Percentiles rank a stretch among this genome's conserved stretches.
These are phyloP conservation scores for Metacarcinus magister DNA, from an alignment of 2,888 invertebrate genomes.

Conservation along the genomic window DNA sequence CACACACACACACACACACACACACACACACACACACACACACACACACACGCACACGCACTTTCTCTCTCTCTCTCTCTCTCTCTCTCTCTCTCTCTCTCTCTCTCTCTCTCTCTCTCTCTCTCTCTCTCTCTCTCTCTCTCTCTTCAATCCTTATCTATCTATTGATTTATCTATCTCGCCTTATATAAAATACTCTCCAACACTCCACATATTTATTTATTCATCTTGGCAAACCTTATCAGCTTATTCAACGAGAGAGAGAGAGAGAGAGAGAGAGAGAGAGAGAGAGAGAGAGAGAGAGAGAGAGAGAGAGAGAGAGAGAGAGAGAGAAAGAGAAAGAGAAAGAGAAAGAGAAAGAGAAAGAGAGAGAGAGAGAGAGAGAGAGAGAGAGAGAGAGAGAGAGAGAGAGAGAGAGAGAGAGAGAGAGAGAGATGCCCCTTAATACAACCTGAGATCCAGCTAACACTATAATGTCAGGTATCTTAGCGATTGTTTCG, in stretches of 20 bases:
- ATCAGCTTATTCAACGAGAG: neutral
- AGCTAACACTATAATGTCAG: neutral
- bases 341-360: too few relatives aligned
- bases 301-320: neutral
- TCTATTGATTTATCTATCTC: neutral
- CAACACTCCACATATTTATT: neutral
- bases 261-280: neutral
- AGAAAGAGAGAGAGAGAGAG: too few relatives aligned
- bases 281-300: neutral
- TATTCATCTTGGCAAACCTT: neutral
- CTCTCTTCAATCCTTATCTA: neutral
- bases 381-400: too few relatives aligned
- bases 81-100: constrained; percentile 19
- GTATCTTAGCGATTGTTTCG: too few relatives aligned
- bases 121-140: constrained; percentile 6
- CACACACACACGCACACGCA: neutral
- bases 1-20: neutral
- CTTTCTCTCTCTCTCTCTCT: neutral
- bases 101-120: constrained; percentile 48
- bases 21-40: neutral
- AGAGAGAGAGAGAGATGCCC: neutral
- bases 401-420: too few relatives aligned
- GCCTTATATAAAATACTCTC: neutral
- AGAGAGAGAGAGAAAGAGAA: too few relatives aligned
- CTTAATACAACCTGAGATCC: neutral